Base-by-base conservation (phyloP, 2,113 vertebrate genomes). In the Rhea pennata region DNA sequence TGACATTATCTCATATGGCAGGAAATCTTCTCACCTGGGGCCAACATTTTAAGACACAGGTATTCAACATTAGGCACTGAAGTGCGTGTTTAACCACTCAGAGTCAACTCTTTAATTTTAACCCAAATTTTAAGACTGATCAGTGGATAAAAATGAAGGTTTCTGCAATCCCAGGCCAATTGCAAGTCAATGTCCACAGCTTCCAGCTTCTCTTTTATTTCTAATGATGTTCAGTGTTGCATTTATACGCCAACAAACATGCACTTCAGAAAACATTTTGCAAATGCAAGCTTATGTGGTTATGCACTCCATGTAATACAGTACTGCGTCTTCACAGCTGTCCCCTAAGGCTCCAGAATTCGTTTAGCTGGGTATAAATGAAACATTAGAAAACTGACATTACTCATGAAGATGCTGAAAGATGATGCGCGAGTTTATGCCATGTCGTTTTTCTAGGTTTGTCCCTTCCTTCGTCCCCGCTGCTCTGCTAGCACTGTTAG, bases 291-390 rank as follows among this genome's bases (percentile, higher is more conserved):
- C 36, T 51, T 0, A 0, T 29, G 84, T 6, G 46, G 27, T 2
- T 2, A 2, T 5, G 64, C 9, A 39, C 39, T 69, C 48, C 59
- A 1, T 1, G 51, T 70, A 24, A 42, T 46, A 24, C 80, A 40
- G 50, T 65, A 23, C 0, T 20, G 69, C 36, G 53, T 62, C 79
- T 22, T 66, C 65, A 17, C 9, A 0, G 0, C 75, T 21, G 66
- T 44, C 66, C 83, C 53, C 1, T 0, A 54, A 42, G 36, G 40
- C 2, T 1, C 14, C 72, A 50, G 56, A 6, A 1, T 46, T 72
- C 3, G 14, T 73, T 61, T 11, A 82, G 46, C 70, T 42, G 78
- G 42, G 31, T n/a, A n/a, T 27, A 61, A 90, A 72, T 27, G 29
- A 67, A 87, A 36, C 56, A 15, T 58, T 4, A 72, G 46, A 29